phyloP scores from a whole-genome alignment of 2,113 vertebrate species.

The Nerophis lumbriciformis region DNA sequence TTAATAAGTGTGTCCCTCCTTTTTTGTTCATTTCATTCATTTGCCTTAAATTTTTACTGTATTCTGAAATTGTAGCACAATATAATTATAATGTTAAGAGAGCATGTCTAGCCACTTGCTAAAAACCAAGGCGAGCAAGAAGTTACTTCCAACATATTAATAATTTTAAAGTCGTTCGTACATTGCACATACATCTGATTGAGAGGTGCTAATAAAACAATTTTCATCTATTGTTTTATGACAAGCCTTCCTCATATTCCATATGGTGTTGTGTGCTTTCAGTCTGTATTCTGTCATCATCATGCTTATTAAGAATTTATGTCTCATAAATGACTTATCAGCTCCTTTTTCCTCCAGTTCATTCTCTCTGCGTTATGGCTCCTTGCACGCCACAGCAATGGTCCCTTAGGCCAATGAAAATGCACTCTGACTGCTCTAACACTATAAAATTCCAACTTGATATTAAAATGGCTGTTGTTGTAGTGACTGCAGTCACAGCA shows the following conservation, averaged over 20 bases:
- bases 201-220: slow-evolving; percentile 79
- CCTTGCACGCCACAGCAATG: slow-evolving; percentile 57
- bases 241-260: slow-evolving; percentile 77
- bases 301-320: slow-evolving; percentile 82
- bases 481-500: slow-evolving; percentile 11
- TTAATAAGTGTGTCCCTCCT: slow-evolving; percentile 8
- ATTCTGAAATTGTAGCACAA: slow-evolving; percentile 36
- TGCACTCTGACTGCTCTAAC: neutral
- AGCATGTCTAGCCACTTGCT: slow-evolving; percentile 8
- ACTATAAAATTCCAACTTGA: slow-evolving; percentile 22
- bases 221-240: slow-evolving; percentile 82
- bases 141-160: slow-evolving; percentile 54
- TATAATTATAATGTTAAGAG: slow-evolving; percentile 39
- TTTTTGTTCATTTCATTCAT: slow-evolving; percentile 14
- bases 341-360: slow-evolving; percentile 39
- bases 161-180: slow-evolving; percentile 58
- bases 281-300: slow-evolving; percentile 69
- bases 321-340: slow-evolving; percentile 72
- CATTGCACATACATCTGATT: slow-evolving; percentile 68
- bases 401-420: slow-evolving; percentile 30
- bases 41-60: slow-evolving; percentile 37
- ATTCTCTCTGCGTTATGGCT: slow-evolving; percentile 28
- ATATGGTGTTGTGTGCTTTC: slow-evolving; percentile 78
- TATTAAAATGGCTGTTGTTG: slow-evolving; percentile 31
- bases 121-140: slow-evolving; percentile 14